These are phyloP conservation scores for Drosophila cognata DNA, from an alignment of 2,888 invertebrate species.

Conservation along the genomic window DNA sequence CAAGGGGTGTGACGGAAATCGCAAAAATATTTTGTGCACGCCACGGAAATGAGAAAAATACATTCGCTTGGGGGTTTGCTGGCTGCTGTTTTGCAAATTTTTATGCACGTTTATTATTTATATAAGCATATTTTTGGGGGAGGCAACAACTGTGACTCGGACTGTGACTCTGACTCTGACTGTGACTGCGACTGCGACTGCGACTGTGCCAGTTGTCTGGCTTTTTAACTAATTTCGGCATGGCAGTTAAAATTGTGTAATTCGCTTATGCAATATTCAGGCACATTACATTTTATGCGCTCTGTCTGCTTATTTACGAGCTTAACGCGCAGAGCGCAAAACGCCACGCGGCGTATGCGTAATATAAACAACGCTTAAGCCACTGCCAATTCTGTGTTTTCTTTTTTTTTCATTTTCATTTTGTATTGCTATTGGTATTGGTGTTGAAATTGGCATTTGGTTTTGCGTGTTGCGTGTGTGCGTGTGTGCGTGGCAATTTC, in stretches of 20 bases:
- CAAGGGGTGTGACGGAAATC: slow-evolving; percentile 67
- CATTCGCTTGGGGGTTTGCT: slow-evolving; percentile 19
- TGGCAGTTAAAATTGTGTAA: slow-evolving; percentile 63
- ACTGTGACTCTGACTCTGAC: background rate
- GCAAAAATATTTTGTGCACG: slow-evolving; percentile 79
- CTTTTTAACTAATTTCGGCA: slow-evolving; percentile 68
- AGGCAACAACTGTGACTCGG: slow-evolving; percentile 19
- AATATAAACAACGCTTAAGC: slow-evolving; percentile 61
- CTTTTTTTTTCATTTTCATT: background rate
- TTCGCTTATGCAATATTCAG: slow-evolving; percentile 60
- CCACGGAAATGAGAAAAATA: slow-evolving; percentile 82
- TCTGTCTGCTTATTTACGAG: slow-evolving; percentile 72
- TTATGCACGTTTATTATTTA: slow-evolving; percentile 67
- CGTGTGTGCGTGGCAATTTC: slow-evolving; percentile 66
- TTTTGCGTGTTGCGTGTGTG: slow-evolving; percentile 16
- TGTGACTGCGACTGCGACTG: background rate
- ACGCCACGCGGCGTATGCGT: slow-evolving; percentile 70
- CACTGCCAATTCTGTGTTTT: slow-evolving; percentile 45
- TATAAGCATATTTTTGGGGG: slow-evolving; percentile 26
- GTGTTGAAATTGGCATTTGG: slow-evolving; percentile 43
- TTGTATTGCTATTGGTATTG: slow-evolving; percentile 11
- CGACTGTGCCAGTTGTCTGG: slow-evolving; percentile 25
- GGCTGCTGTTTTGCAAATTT: slow-evolving; percentile 55
- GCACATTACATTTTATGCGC: slow-evolving; percentile 66
- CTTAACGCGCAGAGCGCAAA: slow-evolving; percentile 14